Evolutionary conservation across 2,113 vertebrate genomes (phyloP), one percentile per base, ranked within the genome.

Genomic region (Parus major): DNA sequence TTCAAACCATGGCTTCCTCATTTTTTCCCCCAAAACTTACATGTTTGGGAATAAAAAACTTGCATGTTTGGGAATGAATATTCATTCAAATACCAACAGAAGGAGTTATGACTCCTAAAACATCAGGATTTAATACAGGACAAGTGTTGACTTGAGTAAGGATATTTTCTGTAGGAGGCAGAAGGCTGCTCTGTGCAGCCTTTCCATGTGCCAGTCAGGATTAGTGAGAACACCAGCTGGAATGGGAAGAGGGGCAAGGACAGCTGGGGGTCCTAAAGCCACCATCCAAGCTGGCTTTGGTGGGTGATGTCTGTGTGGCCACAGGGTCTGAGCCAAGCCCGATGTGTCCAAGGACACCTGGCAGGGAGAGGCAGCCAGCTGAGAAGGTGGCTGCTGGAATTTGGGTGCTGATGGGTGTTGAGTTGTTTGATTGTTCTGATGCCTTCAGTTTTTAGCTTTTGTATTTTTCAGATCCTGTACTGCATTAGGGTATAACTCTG

Each of bases 301-400:
- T 50, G 41, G 42, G 10, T 12, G 41, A 12, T 35, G 59, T 69
- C 24, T 20, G 12, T 2, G 56, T 33, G 35, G 4, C 10, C 13
- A 2, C 3, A 2, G n/a, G 33, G 15, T 36, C 64, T 87, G 78
- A 42, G 8, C 42, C 17, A 35, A 36, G 36, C 12, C 49, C 46
- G 19, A 3, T 2, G 3, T 59, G 16, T 0, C 29, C 14, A 24
- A 24, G 28, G 10, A 18, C 4, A 1, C 24, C 35, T 7, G 31
- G 46, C 52, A 76, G 53, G 41, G 36, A 50, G 15, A 46, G 31
- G 24, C 47, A 41, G 25, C 28, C 9, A 35, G 15, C 42, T 66
- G 42, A 27, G 73, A 31, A 39, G 29, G 29, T 21, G 36, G 39
- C 44, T 76, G 25, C 56, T 42, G 78, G 49, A 53, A 79, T 64